Base-by-base conservation (phyloP, 2,113 vertebrate species). In the Cebidichthys violaceus region DNA sequence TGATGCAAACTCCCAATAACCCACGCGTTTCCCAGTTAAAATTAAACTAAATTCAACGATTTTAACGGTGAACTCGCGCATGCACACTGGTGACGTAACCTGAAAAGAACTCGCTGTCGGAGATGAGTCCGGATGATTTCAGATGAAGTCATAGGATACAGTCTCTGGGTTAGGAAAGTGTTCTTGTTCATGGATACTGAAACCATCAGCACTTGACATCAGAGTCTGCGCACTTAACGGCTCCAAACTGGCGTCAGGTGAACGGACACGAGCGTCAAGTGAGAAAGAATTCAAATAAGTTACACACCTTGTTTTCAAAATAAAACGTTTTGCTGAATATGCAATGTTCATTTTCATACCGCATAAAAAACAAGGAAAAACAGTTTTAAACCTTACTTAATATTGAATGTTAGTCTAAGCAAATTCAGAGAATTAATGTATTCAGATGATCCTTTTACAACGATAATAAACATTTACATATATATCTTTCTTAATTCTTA, bases 261-360 rank as follows among this genome's bases (percentile, higher is more conserved):
- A 50, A 55, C n/a, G 4, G 6, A 2, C 20, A 3, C 22, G 18
- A 65, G 71, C 15, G 22, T 83, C 2, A 84, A 75, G 50, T 9
- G 0, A 66, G 1, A 60, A 11, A 1, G 6, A 62, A 35, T 24
- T 33, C 17, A 33, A 9, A 8, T 5, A 0, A 70, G n/a, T 75
- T 86, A 82, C 79, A 20, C 9, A 9, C 0, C 0, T 2, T 15
- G 1, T 60, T 92, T 93, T 90, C 87, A 90, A 55, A 90, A 87
- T 86, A 66, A 88, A 70, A 18, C 15, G 4, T 35, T 37, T 31
- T 13, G 2, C 3, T n/a, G 8, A 35, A 43, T 8, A 9, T 20
- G 4, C 13, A 27, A 22, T 22, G 6, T 7, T 7, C 4, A 14
- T 20, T 59, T 37, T 18, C 35, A 1, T 4, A 24, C 3, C 29